These are phyloP conservation scores for Dromaius novaehollandiae DNA, from an alignment of 2,113 vertebrate genomes.

Conservation along the genomic window DNA sequence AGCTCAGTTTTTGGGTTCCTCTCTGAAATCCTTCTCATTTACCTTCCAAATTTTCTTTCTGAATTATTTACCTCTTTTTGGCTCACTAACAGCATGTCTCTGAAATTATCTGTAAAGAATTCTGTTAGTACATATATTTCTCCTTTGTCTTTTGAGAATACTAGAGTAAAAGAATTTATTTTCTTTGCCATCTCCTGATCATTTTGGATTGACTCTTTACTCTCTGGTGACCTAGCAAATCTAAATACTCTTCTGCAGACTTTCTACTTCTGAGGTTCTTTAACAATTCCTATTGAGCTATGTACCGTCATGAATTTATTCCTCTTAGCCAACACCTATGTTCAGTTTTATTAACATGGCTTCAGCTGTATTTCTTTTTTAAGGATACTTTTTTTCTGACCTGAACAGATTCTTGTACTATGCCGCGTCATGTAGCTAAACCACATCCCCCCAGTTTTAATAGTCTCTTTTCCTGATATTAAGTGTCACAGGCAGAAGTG, in stretches of 20 bases:
- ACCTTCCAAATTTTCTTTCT: constrained; percentile 8
- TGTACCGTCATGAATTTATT: neutral
- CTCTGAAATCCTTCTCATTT: constrained; percentile 16
- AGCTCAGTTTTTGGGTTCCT: neutral
- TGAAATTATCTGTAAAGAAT: constrained; percentile 60
- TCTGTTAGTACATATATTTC: constrained; percentile 42
- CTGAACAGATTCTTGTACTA: constrained; percentile 26
- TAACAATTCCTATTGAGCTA: constrained; percentile 9
- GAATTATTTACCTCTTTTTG: constrained; percentile 44
- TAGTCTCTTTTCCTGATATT: neutral
- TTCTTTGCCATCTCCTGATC: constrained; percentile 50
- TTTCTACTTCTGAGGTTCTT: constrained; percentile 12
- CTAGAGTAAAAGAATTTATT: constrained; percentile 47
- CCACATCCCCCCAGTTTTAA: neutral
- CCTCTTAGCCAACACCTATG: neutral
- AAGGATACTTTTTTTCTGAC: constrained; percentile 15
- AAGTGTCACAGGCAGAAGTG: neutral
- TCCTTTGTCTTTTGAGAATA: constrained; percentile 64
- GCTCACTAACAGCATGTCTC: neutral
- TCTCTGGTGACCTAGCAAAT: constrained; percentile 31
- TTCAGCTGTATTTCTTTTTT: constrained; percentile 24
- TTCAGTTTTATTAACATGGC: constrained; percentile 37
- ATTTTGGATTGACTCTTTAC: constrained; percentile 40
- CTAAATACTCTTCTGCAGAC: neutral
- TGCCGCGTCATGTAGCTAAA: neutral